These are phyloP conservation scores for Apodemia mormo DNA, from an alignment of 2,888 invertebrate species.

Conservation along the genomic window DNA sequence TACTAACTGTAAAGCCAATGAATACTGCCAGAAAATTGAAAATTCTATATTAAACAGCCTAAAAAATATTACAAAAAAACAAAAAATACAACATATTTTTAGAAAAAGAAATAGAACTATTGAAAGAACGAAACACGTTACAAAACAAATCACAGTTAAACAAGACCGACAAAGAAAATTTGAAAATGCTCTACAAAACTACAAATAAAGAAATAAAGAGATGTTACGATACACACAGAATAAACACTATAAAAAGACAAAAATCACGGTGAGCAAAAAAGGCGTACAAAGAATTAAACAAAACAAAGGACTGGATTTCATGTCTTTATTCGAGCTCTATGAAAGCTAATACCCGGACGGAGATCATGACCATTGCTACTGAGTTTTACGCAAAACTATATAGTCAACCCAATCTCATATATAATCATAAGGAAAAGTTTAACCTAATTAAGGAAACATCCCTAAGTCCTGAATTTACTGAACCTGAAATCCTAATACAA, in stretches of 20 bases:
- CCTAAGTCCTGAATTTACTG: not conserved
- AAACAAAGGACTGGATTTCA: conserved; percentile 29
- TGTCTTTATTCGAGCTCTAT: conserved; percentile 23
- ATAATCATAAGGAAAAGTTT: not conserved
- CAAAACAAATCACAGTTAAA: conserved; percentile 32
- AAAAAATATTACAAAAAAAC: conserved; percentile 27
- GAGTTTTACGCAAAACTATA: conserved; percentile 30
- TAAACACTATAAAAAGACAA: conserved; percentile 28
- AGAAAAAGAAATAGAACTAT: conserved; percentile 29
- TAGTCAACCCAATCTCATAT: not conserved
- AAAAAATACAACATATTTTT: conserved; percentile 29
- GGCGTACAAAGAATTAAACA: conserved; percentile 29
- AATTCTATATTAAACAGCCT: conserved; percentile 24
- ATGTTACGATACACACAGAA: conserved; percentile 30
- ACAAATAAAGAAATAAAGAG: conserved; percentile 35
- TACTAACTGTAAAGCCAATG: conserved; percentile 19
- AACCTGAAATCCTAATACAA: not conserved
- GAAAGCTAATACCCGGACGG: conserved; percentile 25
- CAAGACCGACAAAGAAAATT: conserved; percentile 29
- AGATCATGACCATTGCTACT: conserved; percentile 33
- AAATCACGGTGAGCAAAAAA: conserved; percentile 31
- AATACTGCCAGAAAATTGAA: conserved; percentile 30
- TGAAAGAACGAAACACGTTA: conserved; percentile 32
- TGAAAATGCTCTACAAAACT: conserved; percentile 32
- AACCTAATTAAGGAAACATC: not conserved